Evolutionary conservation across 2,113 vertebrate species (phyloP), one percentile per base, ranked within the genome.

Genomic region (Melospiza georgiana): DNA sequence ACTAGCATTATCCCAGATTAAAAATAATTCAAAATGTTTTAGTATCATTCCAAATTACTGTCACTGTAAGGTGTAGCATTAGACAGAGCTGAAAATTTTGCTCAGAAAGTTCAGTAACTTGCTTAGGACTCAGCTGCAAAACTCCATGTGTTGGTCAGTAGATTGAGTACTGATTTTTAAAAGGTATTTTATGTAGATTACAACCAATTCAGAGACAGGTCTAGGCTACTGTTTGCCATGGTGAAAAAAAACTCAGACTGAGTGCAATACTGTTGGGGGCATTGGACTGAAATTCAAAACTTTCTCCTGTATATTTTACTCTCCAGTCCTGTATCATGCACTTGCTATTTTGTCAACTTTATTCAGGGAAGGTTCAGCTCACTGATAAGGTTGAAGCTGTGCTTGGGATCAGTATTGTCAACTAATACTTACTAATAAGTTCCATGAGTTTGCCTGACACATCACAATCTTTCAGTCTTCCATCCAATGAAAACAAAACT

Each of bases 401-500:
- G 35, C 58, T 94, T 81, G 80, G 84, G 78, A 74, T 94, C 82
- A 58, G 35, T 72, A 58, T 74, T 92, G 61, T 84, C 92, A 94
- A 88, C 90, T 95, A 93, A 84, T 92, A 86, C 65, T 61, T 46
- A 31, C 9, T 63, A 95, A 52, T 90, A 65, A 72, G 79, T 95
- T 96, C 91, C 91, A 81, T 52, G 65, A 95, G 89, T 92, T 95
- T 10, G 46, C 82, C 93, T 96, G 93, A 94, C 83, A 93, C 78
- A 94, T 96, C 93, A 84, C 73, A 93, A 66, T 91, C 86, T 77
- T 95, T 93, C 90, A 59, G 59, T 83, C 58, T 68, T 92, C 43
- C 37, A 81, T 91, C 95, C 94, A 97, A 87, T 72, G 74, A 89
- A 96, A 95, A 95, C 82, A 96, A 76, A 89, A 80, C 78, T 89